Conservation (phyloP, 2,113 vertebrate genomes). For the Gavia stellata region DNA sequence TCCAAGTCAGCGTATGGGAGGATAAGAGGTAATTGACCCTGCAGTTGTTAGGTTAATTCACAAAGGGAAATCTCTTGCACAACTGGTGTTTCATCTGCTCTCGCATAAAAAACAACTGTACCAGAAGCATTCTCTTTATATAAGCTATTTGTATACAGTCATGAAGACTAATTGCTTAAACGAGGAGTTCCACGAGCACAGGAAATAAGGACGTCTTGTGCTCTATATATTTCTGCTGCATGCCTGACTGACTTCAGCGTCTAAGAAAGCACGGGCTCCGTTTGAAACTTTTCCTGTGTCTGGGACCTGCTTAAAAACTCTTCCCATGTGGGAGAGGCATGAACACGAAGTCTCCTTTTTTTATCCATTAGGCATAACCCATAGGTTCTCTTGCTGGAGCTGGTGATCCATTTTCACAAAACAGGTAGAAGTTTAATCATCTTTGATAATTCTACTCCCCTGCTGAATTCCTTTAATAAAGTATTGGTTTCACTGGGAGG, state of each 20-base stretch:
- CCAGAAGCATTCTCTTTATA: background rate
- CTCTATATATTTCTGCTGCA: background rate
- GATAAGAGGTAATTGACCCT: constrained; percentile 46
- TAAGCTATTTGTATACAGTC: constrained; percentile 4
- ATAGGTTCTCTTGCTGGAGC: background rate
- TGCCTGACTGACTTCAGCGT: background rate
- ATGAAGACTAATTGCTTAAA: constrained; percentile 39
- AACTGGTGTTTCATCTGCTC: constrained; percentile 22
- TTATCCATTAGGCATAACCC: background rate
- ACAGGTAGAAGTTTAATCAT: background rate
- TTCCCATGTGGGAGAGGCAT: background rate
- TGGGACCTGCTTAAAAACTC: background rate
- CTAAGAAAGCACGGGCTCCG: background rate
- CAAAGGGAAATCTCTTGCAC: constrained; percentile 29
- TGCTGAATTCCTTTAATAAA: background rate
- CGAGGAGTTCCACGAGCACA: background rate
- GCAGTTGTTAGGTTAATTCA: constrained; percentile 47
- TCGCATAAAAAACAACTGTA: background rate
- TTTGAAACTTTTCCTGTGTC: background rate
- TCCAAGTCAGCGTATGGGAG: background rate
- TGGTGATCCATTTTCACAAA: background rate
- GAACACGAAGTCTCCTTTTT: background rate
- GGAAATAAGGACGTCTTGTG: constrained; percentile 1
- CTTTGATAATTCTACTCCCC: background rate
- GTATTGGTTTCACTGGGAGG: background rate